Percentiles rank a stretch among this genome's conserved stretches.
phyloP scores from a whole-genome alignment of 1,140 invertebrate genomes.

The Magallana angulata region DNA sequence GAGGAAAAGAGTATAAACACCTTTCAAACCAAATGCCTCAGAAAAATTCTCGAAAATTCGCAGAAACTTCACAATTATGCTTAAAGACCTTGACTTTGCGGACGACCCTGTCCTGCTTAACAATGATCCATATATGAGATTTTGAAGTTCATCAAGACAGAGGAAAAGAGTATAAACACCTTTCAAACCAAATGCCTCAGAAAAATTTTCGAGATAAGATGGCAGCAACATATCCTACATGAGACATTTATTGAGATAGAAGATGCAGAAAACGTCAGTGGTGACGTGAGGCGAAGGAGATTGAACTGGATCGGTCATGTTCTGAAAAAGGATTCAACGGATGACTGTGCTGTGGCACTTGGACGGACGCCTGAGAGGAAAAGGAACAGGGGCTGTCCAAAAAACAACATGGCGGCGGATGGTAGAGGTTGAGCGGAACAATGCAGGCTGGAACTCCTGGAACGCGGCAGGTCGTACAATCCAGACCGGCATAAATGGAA shows the following conservation, averaged over 20 bases:
- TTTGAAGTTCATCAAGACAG: no score
- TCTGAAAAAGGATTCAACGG: not conserved
- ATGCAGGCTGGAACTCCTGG: not conserved
- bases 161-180: no score
- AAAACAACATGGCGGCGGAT: not conserved
- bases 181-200: no score
- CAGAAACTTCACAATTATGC: no score
- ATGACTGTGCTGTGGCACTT: not conserved
- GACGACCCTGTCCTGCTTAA: no score
- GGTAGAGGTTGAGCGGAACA: not conserved
- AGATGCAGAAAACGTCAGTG: not conserved
- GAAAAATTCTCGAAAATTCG: not conserved
- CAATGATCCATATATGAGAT: no score
- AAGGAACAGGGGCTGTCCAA: not conserved
- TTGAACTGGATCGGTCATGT: not conserved
- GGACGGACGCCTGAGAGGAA: not conserved
- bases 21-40: not conserved
- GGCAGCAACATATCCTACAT: not conserved
- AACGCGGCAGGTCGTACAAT: no score
- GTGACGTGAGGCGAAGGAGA: not conserved
- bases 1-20: no score
- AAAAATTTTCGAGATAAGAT: no score
- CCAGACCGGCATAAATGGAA: no score
- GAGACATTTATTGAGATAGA: not conserved
- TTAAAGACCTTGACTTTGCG: no score